Conservation (phyloP, 2,113 vertebrate species). For the Herpailurus yagouaroundi region DNA sequence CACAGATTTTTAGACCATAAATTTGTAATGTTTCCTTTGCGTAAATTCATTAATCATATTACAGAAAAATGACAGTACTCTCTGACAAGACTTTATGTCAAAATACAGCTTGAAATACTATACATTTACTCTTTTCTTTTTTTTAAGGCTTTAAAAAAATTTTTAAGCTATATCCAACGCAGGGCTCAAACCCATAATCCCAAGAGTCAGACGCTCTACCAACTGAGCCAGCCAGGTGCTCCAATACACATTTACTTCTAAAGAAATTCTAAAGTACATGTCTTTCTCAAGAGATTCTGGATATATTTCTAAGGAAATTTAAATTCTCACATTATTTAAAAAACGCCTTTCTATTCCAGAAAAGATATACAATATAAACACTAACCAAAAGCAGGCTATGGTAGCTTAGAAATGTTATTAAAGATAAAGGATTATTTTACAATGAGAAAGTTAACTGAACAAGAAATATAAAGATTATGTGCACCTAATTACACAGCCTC, state of each 20-base stretch:
- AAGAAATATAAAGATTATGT: not conserved
- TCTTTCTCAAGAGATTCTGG: not conserved
- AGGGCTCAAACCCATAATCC: not conserved
- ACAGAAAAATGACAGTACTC: not conserved
- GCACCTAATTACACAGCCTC: not conserved
- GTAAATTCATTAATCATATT: not conserved
- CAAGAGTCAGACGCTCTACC: not conserved
- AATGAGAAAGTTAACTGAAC: not conserved
- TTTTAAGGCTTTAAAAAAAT: too few species aligned
- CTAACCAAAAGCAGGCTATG: not conserved
- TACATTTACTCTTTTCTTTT: not conserved
- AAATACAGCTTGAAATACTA: slow-evolving; percentile 1
- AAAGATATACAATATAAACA: not conserved
- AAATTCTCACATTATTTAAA: not conserved
- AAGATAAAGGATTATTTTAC: not conserved
- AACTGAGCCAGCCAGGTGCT: not conserved
- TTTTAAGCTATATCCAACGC: not conserved
- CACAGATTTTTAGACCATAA: not conserved
- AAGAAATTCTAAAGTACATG: not conserved
- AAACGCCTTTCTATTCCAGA: not conserved
- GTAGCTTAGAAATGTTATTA: not conserved
- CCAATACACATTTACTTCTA: not conserved
- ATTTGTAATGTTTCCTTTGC: not conserved
- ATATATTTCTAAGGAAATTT: slow-evolving; percentile 5
- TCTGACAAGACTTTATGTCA: not conserved